Evolutionary conservation across 1,140 invertebrate species (phyloP), one percentile per base, ranked within the genome.

Genomic region (Spodoptera frugiperda): DNA sequence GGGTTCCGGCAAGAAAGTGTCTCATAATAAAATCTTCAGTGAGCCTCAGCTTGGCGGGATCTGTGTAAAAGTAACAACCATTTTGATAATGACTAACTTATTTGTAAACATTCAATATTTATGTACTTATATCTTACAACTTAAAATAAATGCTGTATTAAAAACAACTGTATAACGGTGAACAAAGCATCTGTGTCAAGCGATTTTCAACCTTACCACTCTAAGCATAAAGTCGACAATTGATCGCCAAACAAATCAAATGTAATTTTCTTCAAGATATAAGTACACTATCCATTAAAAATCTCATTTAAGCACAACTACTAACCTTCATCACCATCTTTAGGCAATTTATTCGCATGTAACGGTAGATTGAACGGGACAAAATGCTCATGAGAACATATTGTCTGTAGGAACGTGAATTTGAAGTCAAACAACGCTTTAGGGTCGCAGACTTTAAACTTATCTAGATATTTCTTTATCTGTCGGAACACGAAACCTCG

Each of bases 371-470:
- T 99, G 78, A 98, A 96, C 10, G 96, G 96, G 76, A 98, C 96
- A 93, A 97, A 99, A 94, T 98, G 98, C 90, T 99, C 98, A 86
- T 99, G 98, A 21, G 97, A 97, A 87, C 98, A 99, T 54, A 99
- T 96, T 48, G 98, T 97, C 88, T 98, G 97, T 46, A 99, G 91
- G 86, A 98, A 99, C 63, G 97, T 96, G 82, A 98, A 98, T 93
- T 98, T 98, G 85, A 97, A 97, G 78, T 98, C 97, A 78, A 98
- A 98, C 15, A 99, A 92, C 68, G 95, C 95, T 79, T 96, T 95
- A 0, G 96, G 95, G 93, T 98, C 97, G 12, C 97, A 97, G 0
- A 96, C 95, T 79, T 97, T 96, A 88, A 99, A 98, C 86, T 97
- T 97, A 54, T 97, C 97, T 85, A 99, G 95, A 87, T 99, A 98